phyloP scores from a whole-genome alignment of 2,888 invertebrate genomes.

The Thecocarcelia acutangulata region DNA sequence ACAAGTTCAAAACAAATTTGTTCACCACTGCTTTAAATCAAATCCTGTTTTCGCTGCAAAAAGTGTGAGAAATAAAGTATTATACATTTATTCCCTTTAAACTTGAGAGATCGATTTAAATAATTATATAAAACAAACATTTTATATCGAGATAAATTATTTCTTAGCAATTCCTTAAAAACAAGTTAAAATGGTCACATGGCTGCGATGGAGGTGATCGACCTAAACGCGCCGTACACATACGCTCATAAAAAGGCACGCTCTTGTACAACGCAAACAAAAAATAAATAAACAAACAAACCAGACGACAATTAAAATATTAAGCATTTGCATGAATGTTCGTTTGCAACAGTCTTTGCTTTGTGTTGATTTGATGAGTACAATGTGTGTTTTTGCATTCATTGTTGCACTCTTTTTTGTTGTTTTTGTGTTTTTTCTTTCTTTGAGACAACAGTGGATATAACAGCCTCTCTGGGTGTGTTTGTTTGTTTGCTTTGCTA shows the following conservation, averaged over 20 bases:
- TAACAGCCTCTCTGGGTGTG: background rate
- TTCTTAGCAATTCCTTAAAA: background rate
- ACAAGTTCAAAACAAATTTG: too few species aligned
- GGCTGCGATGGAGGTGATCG: slow-evolving; percentile 62
- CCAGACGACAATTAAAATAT: background rate
- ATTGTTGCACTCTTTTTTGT: background rate
- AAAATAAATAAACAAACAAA: background rate
- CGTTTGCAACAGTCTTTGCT: background rate
- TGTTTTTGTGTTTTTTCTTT: slow-evolving; percentile 8
- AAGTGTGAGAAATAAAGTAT: too few species aligned
- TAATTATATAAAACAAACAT: too few species aligned
- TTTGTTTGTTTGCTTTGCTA: slow-evolving; percentile 17
- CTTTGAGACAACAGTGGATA: background rate
- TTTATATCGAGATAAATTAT: too few species aligned
- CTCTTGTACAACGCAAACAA: background rate
- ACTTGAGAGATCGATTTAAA: too few species aligned
- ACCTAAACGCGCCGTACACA: slow-evolving; percentile 60
- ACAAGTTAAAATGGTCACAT: slow-evolving; percentile 5
- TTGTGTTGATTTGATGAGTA: background rate
- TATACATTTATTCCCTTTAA: too few species aligned
- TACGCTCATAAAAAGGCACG: background rate
- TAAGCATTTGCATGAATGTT: slow-evolving; percentile 15
- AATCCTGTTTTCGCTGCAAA: too few species aligned
- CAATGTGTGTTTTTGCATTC: slow-evolving; percentile 1
- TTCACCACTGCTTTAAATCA: too few species aligned